phyloP scores from a whole-genome alignment of 92 coral and sea anemone species.

The Pocillopora meandrina region DNA sequence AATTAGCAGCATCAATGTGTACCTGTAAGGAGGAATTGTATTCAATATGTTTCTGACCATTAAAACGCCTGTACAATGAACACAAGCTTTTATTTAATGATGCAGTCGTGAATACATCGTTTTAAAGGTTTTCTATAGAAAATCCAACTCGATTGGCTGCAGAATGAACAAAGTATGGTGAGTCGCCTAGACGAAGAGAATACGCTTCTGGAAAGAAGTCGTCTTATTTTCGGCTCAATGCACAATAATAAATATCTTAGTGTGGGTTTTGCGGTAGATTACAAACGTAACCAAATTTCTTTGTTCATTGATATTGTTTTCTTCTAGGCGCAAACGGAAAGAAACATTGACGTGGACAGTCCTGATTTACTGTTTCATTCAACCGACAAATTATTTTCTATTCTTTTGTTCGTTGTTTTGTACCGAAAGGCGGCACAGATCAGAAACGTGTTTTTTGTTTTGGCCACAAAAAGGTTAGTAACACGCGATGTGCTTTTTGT shows the following conservation, averaged over 20 bases:
- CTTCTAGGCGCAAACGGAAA: slow-evolving; percentile 11
- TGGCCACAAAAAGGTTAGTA: slow-evolving; percentile 32
- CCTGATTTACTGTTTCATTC: slow-evolving; percentile 23
- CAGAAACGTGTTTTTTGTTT: slow-evolving; percentile 53
- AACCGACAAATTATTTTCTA: slow-evolving; percentile 13
- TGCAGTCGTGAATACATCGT: background rate
- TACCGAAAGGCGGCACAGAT: slow-evolving; percentile 25
- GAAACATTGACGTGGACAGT: slow-evolving; percentile 11
- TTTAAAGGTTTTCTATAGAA: background rate
- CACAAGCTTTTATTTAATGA: slow-evolving; percentile 8
- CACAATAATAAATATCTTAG: background rate
- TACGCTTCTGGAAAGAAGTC: too few relatives aligned
- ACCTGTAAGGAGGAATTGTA: slow-evolving; percentile 15
- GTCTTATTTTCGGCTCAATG: background rate
- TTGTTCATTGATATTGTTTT: slow-evolving; percentile 5
- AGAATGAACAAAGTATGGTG: background rate
- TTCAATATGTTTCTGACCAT: slow-evolving; percentile 10
- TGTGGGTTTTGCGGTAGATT: slow-evolving; percentile 10
- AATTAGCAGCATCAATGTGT: slow-evolving; percentile 16
- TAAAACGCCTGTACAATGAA: slow-evolving; percentile 24
- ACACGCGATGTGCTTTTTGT: slow-evolving; percentile 58
- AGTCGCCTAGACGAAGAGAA: background rate
- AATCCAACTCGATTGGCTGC: background rate
- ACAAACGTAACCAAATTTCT: slow-evolving; percentile 27
- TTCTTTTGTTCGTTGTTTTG: slow-evolving; percentile 41